phyloP scores from a whole-genome alignment of 1,140 invertebrate species.

The Pseudomyrmex flavicornis region DNA sequence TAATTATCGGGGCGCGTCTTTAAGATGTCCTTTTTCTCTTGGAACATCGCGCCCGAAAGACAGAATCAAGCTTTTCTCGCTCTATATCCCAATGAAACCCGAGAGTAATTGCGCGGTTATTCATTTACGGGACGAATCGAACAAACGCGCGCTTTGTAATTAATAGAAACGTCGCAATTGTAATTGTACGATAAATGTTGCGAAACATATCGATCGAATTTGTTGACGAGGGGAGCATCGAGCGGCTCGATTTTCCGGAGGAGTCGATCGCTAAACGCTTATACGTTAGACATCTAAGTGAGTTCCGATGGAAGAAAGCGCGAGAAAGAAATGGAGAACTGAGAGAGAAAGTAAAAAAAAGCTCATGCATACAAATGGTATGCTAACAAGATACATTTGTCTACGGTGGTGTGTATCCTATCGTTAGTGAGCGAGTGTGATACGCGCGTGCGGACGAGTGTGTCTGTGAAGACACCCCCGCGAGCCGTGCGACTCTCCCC shows the following conservation, averaged over 20 bases:
- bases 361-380: slow-evolving; percentile 84
- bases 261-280: slow-evolving; percentile 81
- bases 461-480: slow-evolving; percentile 58
- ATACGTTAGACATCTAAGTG: slow-evolving; percentile 68
- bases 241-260: slow-evolving; percentile 79
- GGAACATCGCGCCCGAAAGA: slow-evolving; percentile 2
- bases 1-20: slow-evolving; percentile 70
- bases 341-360: slow-evolving; percentile 74
- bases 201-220: background rate
- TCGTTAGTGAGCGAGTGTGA: slow-evolving; percentile 65
- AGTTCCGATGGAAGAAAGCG: slow-evolving; percentile 48
- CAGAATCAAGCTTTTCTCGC: slow-evolving; percentile 25
- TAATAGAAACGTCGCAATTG: too few species aligned
- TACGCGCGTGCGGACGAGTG: background rate
- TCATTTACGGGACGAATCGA: background rate
- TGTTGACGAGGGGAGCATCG: background rate
- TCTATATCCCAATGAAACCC: background rate
- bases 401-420: slow-evolving; percentile 76
- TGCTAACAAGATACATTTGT: slow-evolving; percentile 85
- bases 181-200: background rate
- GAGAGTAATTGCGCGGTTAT: slow-evolving; percentile 11
- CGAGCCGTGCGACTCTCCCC: slow-evolving; percentile 59
- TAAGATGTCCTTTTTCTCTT: slow-evolving; percentile 64
- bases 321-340: slow-evolving; percentile 26
- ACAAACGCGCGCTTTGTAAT: background rate